Conservation (phyloP, 2,797 vertebrate genomes). For the Microcaecilia unicolor region DNA sequence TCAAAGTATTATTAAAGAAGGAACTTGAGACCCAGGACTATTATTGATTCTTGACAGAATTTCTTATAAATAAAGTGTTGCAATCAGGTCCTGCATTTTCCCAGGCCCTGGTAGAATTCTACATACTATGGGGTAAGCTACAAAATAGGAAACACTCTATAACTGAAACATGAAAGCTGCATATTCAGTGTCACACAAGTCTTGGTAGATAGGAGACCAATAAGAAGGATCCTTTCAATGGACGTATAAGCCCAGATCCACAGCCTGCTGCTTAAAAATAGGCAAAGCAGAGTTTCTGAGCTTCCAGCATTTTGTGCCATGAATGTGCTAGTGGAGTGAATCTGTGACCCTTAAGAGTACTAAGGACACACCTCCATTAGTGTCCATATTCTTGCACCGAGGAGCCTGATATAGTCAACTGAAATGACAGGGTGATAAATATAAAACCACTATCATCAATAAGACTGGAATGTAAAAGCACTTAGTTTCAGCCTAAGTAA, state of each 20-base stretch:
- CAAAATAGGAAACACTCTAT: conserved; percentile 60
- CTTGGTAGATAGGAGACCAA: conserved; percentile 51
- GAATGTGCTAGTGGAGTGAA: conserved; percentile 50
- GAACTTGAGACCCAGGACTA: conserved; percentile 77
- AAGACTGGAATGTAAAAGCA: conserved; percentile 75
- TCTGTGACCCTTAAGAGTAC: conserved; percentile 57
- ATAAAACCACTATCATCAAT: conserved; percentile 77
- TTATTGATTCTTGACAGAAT: conserved; percentile 87
- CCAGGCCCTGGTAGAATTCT: conserved; percentile 67
- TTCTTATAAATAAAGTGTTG: conserved; percentile 79
- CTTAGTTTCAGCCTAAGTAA: conserved; percentile 81
- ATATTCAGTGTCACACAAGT: conserved; percentile 45
- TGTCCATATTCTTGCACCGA: conserved; percentile 62
- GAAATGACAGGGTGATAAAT: conserved; percentile 81
- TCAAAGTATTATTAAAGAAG: conserved; percentile 90
- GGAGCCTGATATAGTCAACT: conserved; percentile 65
- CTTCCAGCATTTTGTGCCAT: conserved; percentile 34
- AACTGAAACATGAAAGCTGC: conserved; percentile 48
- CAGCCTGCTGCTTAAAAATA: conserved; percentile 43
- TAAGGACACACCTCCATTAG: conserved; percentile 75
- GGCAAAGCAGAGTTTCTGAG: conserved; percentile 38
- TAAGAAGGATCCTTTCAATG: conserved; percentile 44
- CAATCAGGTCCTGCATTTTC: conserved; percentile 71
- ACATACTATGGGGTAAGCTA: conserved; percentile 57
- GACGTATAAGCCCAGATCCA: conserved; percentile 24